Conservation (phyloP, 1,140 invertebrate genomes). For the Protaetia brevitarsis region DNA sequence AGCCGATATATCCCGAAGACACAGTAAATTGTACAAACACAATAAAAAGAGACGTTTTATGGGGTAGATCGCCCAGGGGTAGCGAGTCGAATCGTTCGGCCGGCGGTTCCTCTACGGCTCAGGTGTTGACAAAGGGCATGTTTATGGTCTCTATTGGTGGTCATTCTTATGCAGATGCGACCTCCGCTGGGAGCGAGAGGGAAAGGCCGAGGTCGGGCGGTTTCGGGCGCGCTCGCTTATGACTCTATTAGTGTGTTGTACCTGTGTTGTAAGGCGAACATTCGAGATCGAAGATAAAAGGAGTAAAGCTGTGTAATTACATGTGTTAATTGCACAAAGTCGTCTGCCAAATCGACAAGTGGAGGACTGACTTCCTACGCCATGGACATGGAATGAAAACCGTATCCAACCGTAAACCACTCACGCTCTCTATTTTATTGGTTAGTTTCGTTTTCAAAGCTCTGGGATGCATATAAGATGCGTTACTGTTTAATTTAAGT, state of each 20-base stretch:
- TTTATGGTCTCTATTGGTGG: slow-evolving; percentile 37
- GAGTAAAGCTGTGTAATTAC: slow-evolving; percentile 17
- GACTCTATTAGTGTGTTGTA: slow-evolving; percentile 29
- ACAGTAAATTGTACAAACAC: slow-evolving; percentile 42
- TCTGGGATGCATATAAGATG: no score
- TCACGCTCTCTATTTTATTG: no score
- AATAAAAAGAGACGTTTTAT: slow-evolving; percentile 42
- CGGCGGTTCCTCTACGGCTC: slow-evolving; percentile 24
- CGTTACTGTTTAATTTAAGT: no score
- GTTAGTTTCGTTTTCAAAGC: no score
- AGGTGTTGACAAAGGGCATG: slow-evolving; percentile 43
- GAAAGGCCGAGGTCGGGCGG: background rate
- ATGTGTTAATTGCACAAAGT: slow-evolving; percentile 20
- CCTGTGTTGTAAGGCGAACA: slow-evolving; percentile 26
- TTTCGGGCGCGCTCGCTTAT: slow-evolving; percentile 25
- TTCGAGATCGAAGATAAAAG: slow-evolving; percentile 23
- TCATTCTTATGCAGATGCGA: slow-evolving; percentile 40
- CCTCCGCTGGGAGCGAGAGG: background rate
- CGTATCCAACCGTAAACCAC: no score
- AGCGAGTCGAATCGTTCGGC: background rate
- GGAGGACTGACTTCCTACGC: background rate
- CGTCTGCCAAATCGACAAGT: slow-evolving; percentile 9
- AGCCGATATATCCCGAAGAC: slow-evolving; percentile 19
- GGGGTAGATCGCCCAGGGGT: slow-evolving; percentile 29
- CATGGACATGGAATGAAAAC: no score